These are phyloP conservation scores for Battus philenor DNA, from an alignment of 1,140 invertebrate species.

Conservation along the genomic window DNA sequence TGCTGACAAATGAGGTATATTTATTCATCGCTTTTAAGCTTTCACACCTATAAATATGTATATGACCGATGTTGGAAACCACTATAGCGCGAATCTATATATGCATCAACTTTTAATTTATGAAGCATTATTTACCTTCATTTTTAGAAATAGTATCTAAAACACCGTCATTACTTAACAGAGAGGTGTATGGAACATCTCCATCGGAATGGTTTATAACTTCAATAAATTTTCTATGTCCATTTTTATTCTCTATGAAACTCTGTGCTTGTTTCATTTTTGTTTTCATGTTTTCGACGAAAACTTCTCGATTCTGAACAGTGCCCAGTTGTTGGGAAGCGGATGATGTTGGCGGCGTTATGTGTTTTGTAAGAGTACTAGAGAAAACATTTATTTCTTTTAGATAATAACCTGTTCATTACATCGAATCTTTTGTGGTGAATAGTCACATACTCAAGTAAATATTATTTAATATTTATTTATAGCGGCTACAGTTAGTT, in stretches of 20 bases:
- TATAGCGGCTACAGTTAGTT: too few relatives aligned
- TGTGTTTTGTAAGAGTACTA: constrained; percentile 71
- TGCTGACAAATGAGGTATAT: too few relatives aligned
- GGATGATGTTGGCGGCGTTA: constrained; percentile 66
- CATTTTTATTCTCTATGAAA: constrained; percentile 54
- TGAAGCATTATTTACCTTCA: too few relatives aligned
- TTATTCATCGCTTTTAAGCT: too few relatives aligned
- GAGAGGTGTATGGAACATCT: constrained; percentile 64
- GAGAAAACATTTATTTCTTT: too few relatives aligned
- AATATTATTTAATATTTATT: too few relatives aligned
- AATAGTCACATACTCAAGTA: too few relatives aligned
- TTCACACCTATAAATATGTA: too few relatives aligned
- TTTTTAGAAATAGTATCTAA: constrained; percentile 49
- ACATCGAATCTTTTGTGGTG: too few relatives aligned
- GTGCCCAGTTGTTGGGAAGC: constrained; percentile 35
- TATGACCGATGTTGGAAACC: too few relatives aligned
- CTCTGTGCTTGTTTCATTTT: constrained; percentile 66
- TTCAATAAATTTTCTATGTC: constrained; percentile 45
- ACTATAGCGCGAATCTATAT: not conserved
- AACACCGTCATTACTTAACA: constrained; percentile 52
- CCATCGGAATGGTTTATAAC: constrained; percentile 55
- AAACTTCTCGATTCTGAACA: constrained; percentile 46
- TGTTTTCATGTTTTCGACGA: constrained; percentile 53
- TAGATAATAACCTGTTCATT: too few relatives aligned
- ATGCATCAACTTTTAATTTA: not conserved